Percentiles rank a stretch among this genome's conserved stretches.
Conservation (phyloP, 2,113 vertebrate species). For the Ageneiosus marmoratus region DNA sequence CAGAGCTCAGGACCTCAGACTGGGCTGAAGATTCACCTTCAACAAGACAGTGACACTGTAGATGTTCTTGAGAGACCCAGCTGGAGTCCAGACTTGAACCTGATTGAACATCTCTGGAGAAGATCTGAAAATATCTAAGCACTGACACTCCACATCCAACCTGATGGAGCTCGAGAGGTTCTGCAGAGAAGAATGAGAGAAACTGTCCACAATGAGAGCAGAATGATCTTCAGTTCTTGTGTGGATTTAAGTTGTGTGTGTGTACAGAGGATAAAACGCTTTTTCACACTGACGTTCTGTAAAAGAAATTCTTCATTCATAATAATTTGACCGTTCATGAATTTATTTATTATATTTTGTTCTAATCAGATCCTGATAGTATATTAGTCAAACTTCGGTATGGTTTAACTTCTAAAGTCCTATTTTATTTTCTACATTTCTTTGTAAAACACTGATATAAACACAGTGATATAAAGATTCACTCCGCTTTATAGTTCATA, state of each 20-base stretch:
- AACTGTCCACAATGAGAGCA: too few relatives aligned
- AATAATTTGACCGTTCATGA: neutral
- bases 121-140: too few relatives aligned
- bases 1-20: too few relatives aligned
- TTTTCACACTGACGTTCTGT: neutral
- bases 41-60: too few relatives aligned
- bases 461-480: neutral
- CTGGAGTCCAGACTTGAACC: too few relatives aligned
- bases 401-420: neutral
- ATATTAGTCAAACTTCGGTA: neutral
- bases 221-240: too few relatives aligned
- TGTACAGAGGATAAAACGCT: neutral
- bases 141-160: too few relatives aligned
- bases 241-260: neutral
- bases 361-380: neutral
- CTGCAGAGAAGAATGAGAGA: too few relatives aligned
- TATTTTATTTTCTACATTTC: neutral
- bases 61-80: too few relatives aligned
- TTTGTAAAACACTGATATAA: neutral
- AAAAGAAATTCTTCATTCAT: neutral
- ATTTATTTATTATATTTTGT: neutral
- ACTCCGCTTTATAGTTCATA: neutral
- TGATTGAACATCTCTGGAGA: too few relatives aligned
- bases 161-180: too few relatives aligned
- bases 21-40: too few relatives aligned